These are phyloP conservation scores for Itoplectis maculator DNA, from an alignment of 2,888 invertebrate species.

Conservation along the genomic window DNA sequence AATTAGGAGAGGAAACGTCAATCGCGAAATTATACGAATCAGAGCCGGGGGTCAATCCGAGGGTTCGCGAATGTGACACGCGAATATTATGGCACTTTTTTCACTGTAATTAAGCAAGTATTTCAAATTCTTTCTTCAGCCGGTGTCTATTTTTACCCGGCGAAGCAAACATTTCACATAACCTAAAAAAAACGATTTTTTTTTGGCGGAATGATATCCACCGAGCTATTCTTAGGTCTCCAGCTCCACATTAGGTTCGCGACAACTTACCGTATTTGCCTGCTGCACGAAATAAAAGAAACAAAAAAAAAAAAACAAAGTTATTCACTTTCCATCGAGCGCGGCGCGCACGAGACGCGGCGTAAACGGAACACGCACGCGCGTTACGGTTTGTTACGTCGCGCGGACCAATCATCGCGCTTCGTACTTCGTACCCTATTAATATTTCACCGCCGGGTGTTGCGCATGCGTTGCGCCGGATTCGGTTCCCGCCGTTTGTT, in stretches of 20 bases:
- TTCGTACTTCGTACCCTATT: not conserved
- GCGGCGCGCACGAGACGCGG: not conserved
- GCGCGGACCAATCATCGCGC: not conserved
- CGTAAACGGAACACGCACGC: not conserved
- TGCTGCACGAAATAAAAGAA: not conserved
- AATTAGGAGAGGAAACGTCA: not conserved
- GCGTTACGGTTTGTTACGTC: not conserved
- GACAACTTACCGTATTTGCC: not conserved
- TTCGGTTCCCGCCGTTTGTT: too few relatives aligned
- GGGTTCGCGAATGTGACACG: not conserved
- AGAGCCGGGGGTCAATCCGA: not conserved
- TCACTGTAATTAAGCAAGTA: not conserved
- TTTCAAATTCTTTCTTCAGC: too few relatives aligned
- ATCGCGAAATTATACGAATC: constrained; percentile 40
- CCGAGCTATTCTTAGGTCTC: too few relatives aligned
- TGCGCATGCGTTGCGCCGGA: too few relatives aligned
- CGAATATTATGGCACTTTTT: not conserved
- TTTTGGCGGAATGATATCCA: too few relatives aligned
- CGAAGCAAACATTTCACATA: too few relatives aligned
- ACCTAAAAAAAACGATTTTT: too few relatives aligned
- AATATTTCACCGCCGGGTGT: not conserved
- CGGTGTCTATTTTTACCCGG: too few relatives aligned
- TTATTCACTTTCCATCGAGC: not conserved
- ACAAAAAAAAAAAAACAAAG: not conserved
- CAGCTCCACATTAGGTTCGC: too few relatives aligned